Conservation (phyloP, 2,888 invertebrate genomes). For the Lithophane socia region DNA sequence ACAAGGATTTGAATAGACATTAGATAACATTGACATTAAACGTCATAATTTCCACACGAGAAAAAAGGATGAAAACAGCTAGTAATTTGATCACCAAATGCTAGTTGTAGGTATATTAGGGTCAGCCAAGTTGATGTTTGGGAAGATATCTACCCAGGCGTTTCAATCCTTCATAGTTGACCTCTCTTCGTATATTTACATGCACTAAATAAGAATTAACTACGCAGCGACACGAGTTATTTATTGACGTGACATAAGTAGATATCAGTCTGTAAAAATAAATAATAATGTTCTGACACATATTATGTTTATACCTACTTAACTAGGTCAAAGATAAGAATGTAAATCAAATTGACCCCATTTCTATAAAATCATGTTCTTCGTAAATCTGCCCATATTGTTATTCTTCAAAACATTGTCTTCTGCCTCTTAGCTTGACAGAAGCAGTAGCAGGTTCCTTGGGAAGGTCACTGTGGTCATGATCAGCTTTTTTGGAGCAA, state of each 20-base stretch:
- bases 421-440: neutral
- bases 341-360: conserved; percentile 38
- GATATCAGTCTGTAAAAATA: conserved; percentile 45
- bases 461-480: neutral
- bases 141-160: neutral
- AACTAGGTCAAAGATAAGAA: conserved; percentile 62
- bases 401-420: too few relatives aligned
- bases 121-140: neutral
- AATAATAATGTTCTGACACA: conserved; percentile 49
- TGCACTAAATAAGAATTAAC: neutral
- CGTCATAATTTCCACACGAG: neutral
- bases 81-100: neutral
- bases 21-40: neutral
- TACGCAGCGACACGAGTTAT: conserved; percentile 12
- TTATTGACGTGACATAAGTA: conserved; percentile 24
- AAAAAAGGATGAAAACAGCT: neutral
- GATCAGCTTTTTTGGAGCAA: neutral
- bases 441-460: neutral
- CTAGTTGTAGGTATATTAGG: neutral
- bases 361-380: conserved; percentile 35
- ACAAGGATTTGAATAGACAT: neutral
- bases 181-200: neutral
- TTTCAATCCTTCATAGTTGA: neutral
- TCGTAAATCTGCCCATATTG: neutral
- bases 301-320: conserved; percentile 12